Evolutionary conservation across 2,797 vertebrate genomes (phyloP).

Genomic region (Hyperoplus lanceolatus): DNA sequence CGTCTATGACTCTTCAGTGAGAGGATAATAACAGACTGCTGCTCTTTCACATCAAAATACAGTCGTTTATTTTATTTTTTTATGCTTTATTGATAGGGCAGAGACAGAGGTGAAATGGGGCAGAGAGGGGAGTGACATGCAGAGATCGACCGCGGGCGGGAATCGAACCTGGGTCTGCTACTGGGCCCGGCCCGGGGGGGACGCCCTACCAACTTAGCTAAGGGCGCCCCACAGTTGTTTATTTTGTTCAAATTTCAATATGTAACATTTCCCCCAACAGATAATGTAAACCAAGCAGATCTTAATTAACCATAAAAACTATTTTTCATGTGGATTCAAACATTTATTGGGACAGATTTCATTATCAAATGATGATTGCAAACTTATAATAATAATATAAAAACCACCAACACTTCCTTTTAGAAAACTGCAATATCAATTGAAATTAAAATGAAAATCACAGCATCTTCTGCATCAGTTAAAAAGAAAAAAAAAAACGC

Average conservation of each 20-base stretch:
- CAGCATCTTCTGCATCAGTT: too few relatives aligned
- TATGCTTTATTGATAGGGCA: too few relatives aligned
- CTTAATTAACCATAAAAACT: neutral
- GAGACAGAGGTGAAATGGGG: neutral
- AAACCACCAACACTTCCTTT: neutral
- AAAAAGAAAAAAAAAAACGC: slow-evolving; percentile 27
- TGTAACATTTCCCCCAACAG: neutral
- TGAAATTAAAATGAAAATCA: neutral
- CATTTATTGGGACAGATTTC: neutral
- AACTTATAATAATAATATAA: neutral
- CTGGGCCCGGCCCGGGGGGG: too few relatives aligned
- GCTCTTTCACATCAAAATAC: neutral
- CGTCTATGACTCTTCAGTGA: neutral
- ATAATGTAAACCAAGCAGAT: neutral
- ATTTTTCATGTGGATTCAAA: neutral
- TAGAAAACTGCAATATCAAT: neutral
- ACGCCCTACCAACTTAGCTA: too few relatives aligned
- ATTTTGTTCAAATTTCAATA: neutral
- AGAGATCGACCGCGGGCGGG: too few relatives aligned
- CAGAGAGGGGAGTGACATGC: too few relatives aligned
- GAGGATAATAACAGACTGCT: neutral
- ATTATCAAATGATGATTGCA: accelerated
- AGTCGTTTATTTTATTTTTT: too few relatives aligned
- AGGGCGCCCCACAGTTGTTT: too few relatives aligned
- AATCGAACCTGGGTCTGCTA: too few relatives aligned